Percentiles rank a stretch among this genome's conserved stretches.
phyloP scores from a whole-genome alignment of 2,888 invertebrate species.

The Tethea ocularis region DNA sequence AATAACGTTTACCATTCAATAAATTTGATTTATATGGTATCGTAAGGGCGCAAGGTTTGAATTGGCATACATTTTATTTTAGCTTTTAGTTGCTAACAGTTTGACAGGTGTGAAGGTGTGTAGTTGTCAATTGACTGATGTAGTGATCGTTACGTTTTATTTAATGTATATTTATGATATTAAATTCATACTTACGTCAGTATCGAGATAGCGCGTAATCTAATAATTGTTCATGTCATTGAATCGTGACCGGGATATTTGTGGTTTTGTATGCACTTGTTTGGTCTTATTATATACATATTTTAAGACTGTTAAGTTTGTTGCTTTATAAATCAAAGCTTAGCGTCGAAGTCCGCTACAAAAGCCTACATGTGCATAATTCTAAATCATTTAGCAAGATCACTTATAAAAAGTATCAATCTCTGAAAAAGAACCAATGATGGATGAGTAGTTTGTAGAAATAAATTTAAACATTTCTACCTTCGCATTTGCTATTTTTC shows the following conservation, averaged over 20 bases:
- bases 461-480: not conserved
- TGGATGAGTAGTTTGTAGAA: not conserved
- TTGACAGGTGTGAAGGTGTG: constrained; percentile 26
- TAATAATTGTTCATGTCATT: constrained; percentile 4
- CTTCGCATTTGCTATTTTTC: not conserved
- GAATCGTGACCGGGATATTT: constrained; percentile 1
- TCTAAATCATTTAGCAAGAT: too few species aligned
- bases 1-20: constrained; percentile 12
- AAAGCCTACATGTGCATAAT: too few species aligned
- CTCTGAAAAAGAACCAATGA: not conserved
- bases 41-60: constrained; percentile 11
- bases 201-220: not conserved
- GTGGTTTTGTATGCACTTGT: constrained; percentile 1
- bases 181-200: constrained; percentile 6
- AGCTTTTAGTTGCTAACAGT: constrained; percentile 11
- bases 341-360: not conserved
- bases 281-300: not conserved
- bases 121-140: constrained; percentile 30
- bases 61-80: constrained; percentile 5
- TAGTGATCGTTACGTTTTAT: constrained; percentile 19
- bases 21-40: constrained; percentile 13
- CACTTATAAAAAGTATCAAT: too few species aligned
- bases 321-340: not conserved
- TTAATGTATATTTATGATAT: constrained; percentile 20
- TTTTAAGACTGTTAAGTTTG: not conserved